These are phyloP conservation scores for Lithodes maja DNA, from an alignment of 2,888 invertebrate species.

Conservation along the genomic window DNA sequence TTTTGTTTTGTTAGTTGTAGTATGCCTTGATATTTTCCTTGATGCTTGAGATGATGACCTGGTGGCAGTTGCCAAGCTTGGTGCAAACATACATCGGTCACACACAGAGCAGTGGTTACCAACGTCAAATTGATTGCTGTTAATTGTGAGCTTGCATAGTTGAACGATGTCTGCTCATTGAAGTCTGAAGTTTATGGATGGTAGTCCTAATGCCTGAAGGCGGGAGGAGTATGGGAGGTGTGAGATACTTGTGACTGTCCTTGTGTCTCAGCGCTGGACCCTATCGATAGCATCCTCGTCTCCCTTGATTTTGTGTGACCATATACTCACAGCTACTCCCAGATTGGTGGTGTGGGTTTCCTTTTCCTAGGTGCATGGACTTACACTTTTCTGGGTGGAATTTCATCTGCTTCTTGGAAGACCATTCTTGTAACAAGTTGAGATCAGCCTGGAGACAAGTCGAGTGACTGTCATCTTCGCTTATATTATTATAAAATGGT, in stretches of 20 bases:
- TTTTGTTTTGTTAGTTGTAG: too few species aligned
- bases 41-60: not conserved
- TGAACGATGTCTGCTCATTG: slow-evolving; percentile 26
- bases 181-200: not conserved
- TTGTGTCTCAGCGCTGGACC: slow-evolving; percentile 13
- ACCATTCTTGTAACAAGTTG: not conserved
- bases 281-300: slow-evolving; percentile 26
- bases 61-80: not conserved
- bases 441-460: not conserved
- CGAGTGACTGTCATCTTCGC: not conserved
- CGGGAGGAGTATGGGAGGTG: slow-evolving; percentile 7
- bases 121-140: not conserved
- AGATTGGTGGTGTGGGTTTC: not conserved
- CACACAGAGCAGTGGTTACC: not conserved
- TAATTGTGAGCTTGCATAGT: slow-evolving; percentile 2
- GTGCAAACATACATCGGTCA: not conserved
- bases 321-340: not conserved
- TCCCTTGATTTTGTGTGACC: not conserved
- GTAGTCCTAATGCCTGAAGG: not conserved
- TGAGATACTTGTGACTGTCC: not conserved
- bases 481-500: too few species aligned
- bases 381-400: not conserved
- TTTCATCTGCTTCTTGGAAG: not conserved
- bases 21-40: too few species aligned
- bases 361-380: not conserved